phyloP scores from a whole-genome alignment of 2,888 invertebrate genomes.

The Temnothorax unifasciatus region DNA sequence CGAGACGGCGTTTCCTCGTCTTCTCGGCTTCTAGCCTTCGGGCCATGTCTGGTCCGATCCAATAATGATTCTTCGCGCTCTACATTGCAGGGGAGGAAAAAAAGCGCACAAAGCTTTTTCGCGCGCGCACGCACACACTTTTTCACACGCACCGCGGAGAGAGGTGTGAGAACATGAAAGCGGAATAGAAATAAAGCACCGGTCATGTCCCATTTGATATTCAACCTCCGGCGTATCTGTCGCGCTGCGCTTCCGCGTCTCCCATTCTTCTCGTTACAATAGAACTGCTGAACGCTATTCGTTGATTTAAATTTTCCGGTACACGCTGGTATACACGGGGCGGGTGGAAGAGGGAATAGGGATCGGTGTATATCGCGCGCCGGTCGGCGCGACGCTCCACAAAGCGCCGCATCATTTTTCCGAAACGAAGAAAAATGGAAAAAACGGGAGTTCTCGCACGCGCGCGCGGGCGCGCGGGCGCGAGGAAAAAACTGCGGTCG shows the following conservation, averaged over 20 bases:
- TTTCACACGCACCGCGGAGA: slow-evolving; percentile 11
- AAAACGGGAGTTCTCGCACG: slow-evolving; percentile 15
- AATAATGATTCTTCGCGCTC: slow-evolving; percentile 26
- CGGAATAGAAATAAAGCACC: slow-evolving; percentile 73
- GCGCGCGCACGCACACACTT: neutral
- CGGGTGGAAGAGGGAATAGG: neutral
- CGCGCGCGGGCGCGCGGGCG: neutral
- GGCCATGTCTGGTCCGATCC: slow-evolving; percentile 32
- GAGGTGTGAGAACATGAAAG: slow-evolving; percentile 36
- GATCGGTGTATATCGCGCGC: slow-evolving; percentile 57
- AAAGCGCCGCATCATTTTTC: slow-evolving; percentile 70
- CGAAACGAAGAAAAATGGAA: slow-evolving; percentile 60
- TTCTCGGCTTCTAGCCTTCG: slow-evolving; percentile 7
- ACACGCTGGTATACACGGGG: slow-evolving; percentile 57
- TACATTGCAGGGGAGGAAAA: neutral
- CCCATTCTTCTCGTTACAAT: slow-evolving; percentile 77
- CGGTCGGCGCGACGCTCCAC: slow-evolving; percentile 43
- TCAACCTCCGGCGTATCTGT: slow-evolving; percentile 78
- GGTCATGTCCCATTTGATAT: slow-evolving; percentile 78
- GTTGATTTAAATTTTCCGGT: slow-evolving; percentile 78
- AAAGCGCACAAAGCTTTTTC: slow-evolving; percentile 27
- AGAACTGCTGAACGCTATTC: slow-evolving; percentile 77
- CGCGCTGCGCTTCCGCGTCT: slow-evolving; percentile 74
- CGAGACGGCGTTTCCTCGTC: neutral
- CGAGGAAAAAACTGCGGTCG: slow-evolving; percentile 2